phyloP scores from a whole-genome alignment of 2,888 invertebrate genomes.

The Keiferia lycopersicella region DNA sequence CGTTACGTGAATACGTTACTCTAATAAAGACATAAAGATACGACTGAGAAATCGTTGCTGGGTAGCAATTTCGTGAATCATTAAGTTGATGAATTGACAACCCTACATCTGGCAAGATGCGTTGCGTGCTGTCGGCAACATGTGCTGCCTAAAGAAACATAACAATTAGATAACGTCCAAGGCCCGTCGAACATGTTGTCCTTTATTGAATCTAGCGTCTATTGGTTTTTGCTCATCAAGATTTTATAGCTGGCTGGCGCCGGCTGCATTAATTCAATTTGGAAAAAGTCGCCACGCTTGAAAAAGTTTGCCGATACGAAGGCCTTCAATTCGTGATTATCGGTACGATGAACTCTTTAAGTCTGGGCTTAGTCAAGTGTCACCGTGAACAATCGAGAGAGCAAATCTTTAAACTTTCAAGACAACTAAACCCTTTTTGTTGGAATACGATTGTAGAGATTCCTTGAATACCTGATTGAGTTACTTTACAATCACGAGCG shows the following conservation, averaged over 20 bases:
- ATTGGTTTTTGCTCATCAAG: conserved; percentile 17
- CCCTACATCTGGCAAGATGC: conserved; percentile 53
- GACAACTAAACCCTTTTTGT: conserved; percentile 11
- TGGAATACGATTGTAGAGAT: conserved; percentile 25
- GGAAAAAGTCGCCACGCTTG: conserved; percentile 6
- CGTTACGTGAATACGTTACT: conserved; percentile 34
- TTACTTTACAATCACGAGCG: conserved; percentile 46
- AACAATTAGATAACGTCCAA: conserved; percentile 66
- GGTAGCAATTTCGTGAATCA: conserved; percentile 47
- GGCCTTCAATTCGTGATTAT: conserved; percentile 5
- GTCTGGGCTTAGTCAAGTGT: conserved; percentile 28
- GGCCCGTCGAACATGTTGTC: conserved; percentile 15
- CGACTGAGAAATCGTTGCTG: conserved; percentile 35
- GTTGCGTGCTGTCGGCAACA: conserved; percentile 48
- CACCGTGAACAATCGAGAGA: conserved; percentile 5
- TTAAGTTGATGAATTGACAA: conserved; percentile 56
- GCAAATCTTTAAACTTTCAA: conserved; percentile 24
- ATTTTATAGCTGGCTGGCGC: conserved; percentile 19
- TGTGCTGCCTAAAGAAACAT: conserved; percentile 50
- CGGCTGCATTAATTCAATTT: conserved; percentile 12
- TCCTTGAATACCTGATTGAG: conserved; percentile 44
- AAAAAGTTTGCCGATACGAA: background rate
- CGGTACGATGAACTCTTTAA: conserved; percentile 27
- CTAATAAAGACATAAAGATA: background rate
- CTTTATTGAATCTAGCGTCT: conserved; percentile 9